phyloP scores from a whole-genome alignment of 2,888 invertebrate species.

The Neoitamus cyanurus region DNA sequence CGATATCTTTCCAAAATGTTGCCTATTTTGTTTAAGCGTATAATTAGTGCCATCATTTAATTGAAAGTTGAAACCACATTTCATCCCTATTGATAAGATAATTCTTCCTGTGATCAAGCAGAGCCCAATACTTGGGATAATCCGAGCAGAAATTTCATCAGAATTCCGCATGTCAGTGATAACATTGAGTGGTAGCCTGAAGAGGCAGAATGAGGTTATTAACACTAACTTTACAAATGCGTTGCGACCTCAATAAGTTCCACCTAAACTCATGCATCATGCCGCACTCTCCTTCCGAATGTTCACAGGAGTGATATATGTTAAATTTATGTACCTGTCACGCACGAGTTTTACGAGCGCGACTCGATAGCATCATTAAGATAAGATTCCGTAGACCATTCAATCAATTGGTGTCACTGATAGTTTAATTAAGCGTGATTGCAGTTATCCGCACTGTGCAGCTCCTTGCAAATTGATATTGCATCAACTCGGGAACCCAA shows the following conservation, averaged over 20 bases:
- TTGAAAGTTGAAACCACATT: too few relatives aligned
- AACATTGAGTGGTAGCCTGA: background rate
- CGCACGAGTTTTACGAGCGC: conserved; percentile 21
- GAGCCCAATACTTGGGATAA: background rate
- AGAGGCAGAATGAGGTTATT: conserved; percentile 18
- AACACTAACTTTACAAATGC: conserved; percentile 25
- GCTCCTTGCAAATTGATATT: background rate
- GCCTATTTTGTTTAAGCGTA: too few relatives aligned
- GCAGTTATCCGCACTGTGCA: background rate
- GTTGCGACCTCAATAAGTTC: conserved; percentile 20
- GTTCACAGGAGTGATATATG: background rate
- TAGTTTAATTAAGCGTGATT: background rate
- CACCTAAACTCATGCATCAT: background rate
- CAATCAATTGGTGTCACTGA: conserved; percentile 23
- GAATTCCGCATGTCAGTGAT: background rate
- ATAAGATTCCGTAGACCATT: conserved; percentile 9
- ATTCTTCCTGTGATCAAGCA: background rate
- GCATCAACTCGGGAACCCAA: background rate
- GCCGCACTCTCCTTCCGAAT: background rate
- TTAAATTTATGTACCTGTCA: conserved; percentile 36
- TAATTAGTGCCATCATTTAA: too few relatives aligned
- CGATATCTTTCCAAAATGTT: too few relatives aligned
- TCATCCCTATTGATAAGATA: background rate
- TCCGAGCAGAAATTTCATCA: conserved; percentile 23
- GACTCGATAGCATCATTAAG: conserved; percentile 12